Evolutionary conservation across 2,113 vertebrate genomes (phyloP).

Genomic region (Phrynosoma platyrhinos): DNA sequence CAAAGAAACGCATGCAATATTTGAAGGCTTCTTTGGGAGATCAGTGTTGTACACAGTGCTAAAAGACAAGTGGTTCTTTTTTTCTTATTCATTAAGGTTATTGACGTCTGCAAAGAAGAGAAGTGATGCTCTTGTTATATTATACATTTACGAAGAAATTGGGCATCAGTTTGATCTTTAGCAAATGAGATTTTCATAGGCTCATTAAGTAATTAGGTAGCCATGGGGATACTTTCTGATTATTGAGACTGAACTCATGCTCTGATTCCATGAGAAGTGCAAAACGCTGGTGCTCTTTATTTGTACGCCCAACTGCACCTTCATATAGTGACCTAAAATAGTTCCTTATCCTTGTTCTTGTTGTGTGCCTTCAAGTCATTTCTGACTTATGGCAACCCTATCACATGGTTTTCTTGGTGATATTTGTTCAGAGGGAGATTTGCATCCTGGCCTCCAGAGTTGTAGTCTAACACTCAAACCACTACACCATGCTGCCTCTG

Average conservation of each 20-base stretch:
- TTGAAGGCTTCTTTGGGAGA: background rate
- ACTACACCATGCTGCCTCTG: too few relatives aligned
- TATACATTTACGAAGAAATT: background rate
- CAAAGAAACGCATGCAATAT: background rate
- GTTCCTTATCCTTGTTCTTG: too few relatives aligned
- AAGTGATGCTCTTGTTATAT: background rate
- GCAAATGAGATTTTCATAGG: background rate
- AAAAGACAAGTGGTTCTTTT: background rate
- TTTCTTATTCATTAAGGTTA: constrained; percentile 8
- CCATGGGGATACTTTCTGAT: background rate
- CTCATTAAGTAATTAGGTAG: background rate
- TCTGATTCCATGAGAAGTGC: background rate
- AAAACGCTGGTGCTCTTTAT: background rate
- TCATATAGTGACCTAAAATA: background rate
- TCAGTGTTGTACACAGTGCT: background rate
- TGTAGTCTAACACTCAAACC: too few relatives aligned
- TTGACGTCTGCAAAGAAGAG: background rate
- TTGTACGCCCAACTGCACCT: background rate
- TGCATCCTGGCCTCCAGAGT: too few relatives aligned
- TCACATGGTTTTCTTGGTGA: too few relatives aligned
- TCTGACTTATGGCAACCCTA: too few relatives aligned
- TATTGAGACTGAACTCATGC: background rate
- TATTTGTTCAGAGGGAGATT: too few relatives aligned
- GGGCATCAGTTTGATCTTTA: background rate
- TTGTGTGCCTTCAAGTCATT: too few relatives aligned